Conservation (phyloP, 2,888 invertebrate genomes). For the Tridacna crocea region DNA sequence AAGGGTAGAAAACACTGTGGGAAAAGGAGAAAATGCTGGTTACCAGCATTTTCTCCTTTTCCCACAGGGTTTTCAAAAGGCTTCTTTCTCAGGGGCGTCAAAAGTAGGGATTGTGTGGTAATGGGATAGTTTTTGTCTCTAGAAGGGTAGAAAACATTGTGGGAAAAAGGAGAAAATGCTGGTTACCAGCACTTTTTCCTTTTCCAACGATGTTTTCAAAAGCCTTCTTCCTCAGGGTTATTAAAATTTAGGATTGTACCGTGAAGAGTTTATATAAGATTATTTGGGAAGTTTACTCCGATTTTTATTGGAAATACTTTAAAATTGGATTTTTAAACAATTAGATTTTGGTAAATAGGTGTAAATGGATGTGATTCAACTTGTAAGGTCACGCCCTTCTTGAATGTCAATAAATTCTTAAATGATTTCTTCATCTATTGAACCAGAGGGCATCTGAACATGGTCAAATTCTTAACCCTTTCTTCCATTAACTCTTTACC, state of each 20-base stretch:
- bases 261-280: background rate
- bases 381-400: conserved; percentile 7
- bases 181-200: background rate
- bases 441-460: too few species aligned
- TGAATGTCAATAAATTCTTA: background rate
- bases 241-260: background rate
- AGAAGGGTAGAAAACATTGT: background rate
- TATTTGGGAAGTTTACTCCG: background rate
- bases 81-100: too few species aligned
- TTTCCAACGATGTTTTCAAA: too few species aligned
- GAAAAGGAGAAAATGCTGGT: too few species aligned
- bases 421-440: too few species aligned
- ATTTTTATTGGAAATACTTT: background rate
- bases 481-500: too few species aligned
- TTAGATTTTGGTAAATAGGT: conserved; percentile 13
- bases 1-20: too few species aligned
- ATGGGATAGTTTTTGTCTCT: background rate
- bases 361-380: conserved; percentile 10
- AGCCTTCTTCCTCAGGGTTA: too few species aligned
- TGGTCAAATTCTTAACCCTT: too few species aligned
- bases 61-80: too few species aligned
- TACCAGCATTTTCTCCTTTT: too few species aligned
- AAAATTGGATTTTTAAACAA: background rate
- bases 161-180: background rate
- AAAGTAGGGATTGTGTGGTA: too few species aligned